These are phyloP conservation scores for Oryzaephilus surinamensis DNA, from an alignment of 1,140 invertebrate genomes.

Conservation along the genomic window DNA sequence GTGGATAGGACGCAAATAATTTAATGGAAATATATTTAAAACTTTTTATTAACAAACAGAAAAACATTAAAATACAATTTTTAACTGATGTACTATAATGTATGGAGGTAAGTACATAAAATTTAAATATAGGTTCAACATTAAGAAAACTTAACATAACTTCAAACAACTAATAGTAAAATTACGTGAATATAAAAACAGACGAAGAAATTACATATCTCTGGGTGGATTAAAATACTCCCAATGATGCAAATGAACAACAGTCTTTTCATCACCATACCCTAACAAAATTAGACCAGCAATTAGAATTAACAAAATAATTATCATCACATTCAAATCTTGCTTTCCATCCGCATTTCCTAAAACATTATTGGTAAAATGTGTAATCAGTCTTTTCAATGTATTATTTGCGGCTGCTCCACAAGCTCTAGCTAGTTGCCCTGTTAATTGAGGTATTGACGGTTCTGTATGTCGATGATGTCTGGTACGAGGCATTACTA, in stretches of 20 bases:
- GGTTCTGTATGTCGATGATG: constrained; percentile 33
- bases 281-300: constrained; percentile 59
- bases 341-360: constrained; percentile 49
- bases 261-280: constrained; percentile 54
- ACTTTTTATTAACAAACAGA: too few relatives aligned
- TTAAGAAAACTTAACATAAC: constrained; percentile 5
- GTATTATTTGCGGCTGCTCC: constrained; percentile 49
- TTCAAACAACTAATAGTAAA: constrained; percentile 1
- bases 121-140: too few relatives aligned
- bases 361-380: constrained; percentile 41
- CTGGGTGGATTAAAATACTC: constrained; percentile 71
- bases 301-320: constrained; percentile 62
- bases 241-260: constrained; percentile 70
- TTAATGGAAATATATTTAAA: too few relatives aligned
- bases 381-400: constrained; percentile 52
- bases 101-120: too few relatives aligned
- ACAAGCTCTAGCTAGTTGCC: constrained; percentile 54
- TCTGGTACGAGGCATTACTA: constrained; percentile 29
- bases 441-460: constrained; percentile 49
- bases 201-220: constrained; percentile 29
- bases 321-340: constrained; percentile 59
- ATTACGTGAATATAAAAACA: constrained; percentile 5
- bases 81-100: too few relatives aligned
- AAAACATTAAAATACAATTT: too few relatives aligned
- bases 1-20: too few relatives aligned